A percentile compares a stretch with the other conserved stretches of the same genome.
Conservation (phyloP, 2,888 invertebrate genomes). For the Erebia palarica region DNA sequence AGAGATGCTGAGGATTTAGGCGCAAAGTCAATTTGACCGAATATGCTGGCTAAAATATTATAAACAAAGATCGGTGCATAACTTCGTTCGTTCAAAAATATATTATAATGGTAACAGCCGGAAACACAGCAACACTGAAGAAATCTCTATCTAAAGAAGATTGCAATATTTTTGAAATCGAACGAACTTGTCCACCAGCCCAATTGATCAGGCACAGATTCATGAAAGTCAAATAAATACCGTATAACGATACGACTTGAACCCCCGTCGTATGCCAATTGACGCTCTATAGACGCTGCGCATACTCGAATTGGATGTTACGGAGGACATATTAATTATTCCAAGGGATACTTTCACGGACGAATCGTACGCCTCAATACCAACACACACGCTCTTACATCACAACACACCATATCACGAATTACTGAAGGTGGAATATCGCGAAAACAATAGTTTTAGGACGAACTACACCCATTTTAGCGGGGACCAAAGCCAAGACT, state of each 20-base stretch:
- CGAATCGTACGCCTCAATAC: constrained; percentile 37
- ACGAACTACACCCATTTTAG: constrained; percentile 69
- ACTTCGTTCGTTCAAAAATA: too few relatives aligned
- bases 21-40: too few relatives aligned
- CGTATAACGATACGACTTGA: constrained; percentile 78
- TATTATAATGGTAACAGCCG: too few relatives aligned
- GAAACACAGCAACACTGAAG: too few relatives aligned
- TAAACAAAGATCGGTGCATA: too few relatives aligned
- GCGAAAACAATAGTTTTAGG: constrained; percentile 47
- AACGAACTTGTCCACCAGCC: too few relatives aligned
- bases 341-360: constrained; percentile 39
- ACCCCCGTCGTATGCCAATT: constrained; percentile 76
- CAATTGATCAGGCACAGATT: not conserved
- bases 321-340: constrained; percentile 74
- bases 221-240: constrained; percentile 55
- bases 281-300: constrained; percentile 75
- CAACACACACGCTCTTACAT: constrained; percentile 41
- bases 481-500: constrained; percentile 70
- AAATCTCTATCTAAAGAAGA: too few relatives aligned
- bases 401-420: constrained; percentile 45
- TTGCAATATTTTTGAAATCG: too few relatives aligned
- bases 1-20: too few relatives aligned
- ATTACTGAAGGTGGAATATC: constrained; percentile 47
- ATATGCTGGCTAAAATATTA: too few relatives aligned
- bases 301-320: constrained; percentile 75